These are phyloP conservation scores for Paelopatides confundens DNA, from an alignment of 53 echinoderm and acorn worm genomes.

Conservation along the genomic window DNA sequence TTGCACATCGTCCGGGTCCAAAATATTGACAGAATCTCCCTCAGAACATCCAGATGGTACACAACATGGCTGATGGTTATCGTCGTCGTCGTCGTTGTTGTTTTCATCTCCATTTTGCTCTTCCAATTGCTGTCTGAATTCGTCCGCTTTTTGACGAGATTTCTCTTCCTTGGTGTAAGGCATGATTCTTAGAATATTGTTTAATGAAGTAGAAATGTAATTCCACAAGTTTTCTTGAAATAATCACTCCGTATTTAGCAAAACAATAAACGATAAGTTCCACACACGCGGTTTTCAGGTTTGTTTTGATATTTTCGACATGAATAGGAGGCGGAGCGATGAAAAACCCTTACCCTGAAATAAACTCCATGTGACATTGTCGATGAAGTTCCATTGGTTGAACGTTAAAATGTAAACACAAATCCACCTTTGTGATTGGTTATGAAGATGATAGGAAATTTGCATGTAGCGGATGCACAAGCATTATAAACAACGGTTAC, in stretches of 20 bases:
- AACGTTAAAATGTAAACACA: conserved; percentile 1
- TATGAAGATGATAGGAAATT: neutral
- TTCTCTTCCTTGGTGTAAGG: conserved; percentile 94
- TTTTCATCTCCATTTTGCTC: conserved; percentile 64
- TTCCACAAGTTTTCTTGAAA: neutral
- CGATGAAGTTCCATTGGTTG: neutral
- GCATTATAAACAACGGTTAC: neutral
- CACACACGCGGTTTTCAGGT: conserved; percentile 25
- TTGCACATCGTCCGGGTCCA: conserved; percentile 88
- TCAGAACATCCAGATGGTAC: conserved; percentile 83
- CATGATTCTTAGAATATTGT: conserved; percentile 57
- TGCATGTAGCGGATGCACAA: conserved; percentile 45
- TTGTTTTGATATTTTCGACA: conserved; percentile 41
- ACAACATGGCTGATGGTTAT: conserved; percentile 84
- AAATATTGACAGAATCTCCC: conserved; percentile 77
- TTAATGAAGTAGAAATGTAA: neutral
- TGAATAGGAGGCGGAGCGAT: conserved; percentile 32
- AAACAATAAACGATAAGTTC: neutral
- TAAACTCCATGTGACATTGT: conserved; percentile 14
- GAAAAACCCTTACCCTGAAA: conserved; percentile 34
- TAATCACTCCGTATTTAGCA: neutral
- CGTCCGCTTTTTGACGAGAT: conserved; percentile 81
- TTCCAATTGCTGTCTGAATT: conserved; percentile 83
- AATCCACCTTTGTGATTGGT: conserved; percentile 13
- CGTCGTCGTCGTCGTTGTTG: conserved; percentile 64